Percentiles rank a stretch among this genome's conserved stretches.
Evolutionary conservation across 2,797 vertebrate genomes (phyloP).

Genomic region (Etheostoma perlongum): DNA sequence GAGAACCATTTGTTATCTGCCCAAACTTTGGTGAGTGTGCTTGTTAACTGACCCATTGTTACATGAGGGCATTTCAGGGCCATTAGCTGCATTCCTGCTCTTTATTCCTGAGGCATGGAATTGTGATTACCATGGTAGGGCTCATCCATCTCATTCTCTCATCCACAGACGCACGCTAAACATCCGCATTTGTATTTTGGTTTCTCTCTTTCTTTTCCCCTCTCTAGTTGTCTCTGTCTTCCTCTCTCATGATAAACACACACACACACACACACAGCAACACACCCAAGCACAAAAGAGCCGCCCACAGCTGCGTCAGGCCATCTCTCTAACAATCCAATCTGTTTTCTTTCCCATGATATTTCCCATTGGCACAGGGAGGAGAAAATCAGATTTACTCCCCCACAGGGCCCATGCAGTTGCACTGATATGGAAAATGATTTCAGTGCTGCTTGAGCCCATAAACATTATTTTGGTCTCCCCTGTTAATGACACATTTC

Average conservation of each 20-base stretch:
- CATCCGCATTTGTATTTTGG: constrained; percentile 53
- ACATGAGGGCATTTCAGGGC: constrained; percentile 56
- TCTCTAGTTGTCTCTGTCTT: constrained; percentile 41
- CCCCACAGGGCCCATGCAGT: constrained; percentile 85
- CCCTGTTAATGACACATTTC: constrained; percentile 84
- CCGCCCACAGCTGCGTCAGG: constrained; percentile 84
- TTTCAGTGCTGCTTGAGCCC: constrained; percentile 84
- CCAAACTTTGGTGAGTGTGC: constrained; percentile 67
- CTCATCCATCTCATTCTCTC: constrained; percentile 70
- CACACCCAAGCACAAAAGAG: constrained; percentile 72
- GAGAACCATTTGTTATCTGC: constrained; percentile 74
- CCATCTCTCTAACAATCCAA: constrained; percentile 84
- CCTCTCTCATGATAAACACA: constrained; percentile 40
- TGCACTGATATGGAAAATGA: constrained; percentile 87
- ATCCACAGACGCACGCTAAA: constrained; percentile 46
- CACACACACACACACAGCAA: constrained; percentile 12
- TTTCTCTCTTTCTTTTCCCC: constrained; percentile 35
- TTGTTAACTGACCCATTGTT: constrained; percentile 77
- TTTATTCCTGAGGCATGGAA: constrained; percentile 73
- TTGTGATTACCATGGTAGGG: constrained; percentile 69
- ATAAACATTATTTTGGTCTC: constrained; percentile 87
- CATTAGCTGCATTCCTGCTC: constrained; percentile 42
- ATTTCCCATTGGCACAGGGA: constrained; percentile 85
- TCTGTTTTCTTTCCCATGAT: constrained; percentile 88
- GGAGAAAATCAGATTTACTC: constrained; percentile 85